Percentiles rank a stretch among this genome's conserved stretches.
These are phyloP conservation scores for Clostera curtula DNA, from an alignment of 2,888 invertebrate genomes.

Conservation along the genomic window DNA sequence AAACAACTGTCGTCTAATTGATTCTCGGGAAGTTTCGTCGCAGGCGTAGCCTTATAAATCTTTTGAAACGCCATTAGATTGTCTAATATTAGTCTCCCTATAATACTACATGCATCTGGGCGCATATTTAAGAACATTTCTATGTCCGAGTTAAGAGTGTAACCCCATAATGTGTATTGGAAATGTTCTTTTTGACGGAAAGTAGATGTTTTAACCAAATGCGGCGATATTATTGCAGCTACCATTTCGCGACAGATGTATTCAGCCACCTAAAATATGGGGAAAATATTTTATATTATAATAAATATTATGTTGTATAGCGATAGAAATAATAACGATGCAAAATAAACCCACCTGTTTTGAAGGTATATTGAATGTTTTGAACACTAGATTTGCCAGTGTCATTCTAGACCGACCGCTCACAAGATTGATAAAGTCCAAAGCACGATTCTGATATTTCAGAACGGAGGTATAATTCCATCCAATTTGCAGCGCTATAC, in stretches of 20 bases:
- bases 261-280: slow-evolving; percentile 67
- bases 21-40: slow-evolving; percentile 44
- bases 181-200: slow-evolving; percentile 70
- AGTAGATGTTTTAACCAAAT: slow-evolving; percentile 60
- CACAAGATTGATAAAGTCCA: slow-evolving; percentile 64
- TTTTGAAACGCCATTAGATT: slow-evolving; percentile 71
- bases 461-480: slow-evolving; percentile 60
- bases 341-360: slow-evolving; percentile 42
- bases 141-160: slow-evolving; percentile 71
- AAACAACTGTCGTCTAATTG: slow-evolving; percentile 49
- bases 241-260: slow-evolving; percentile 79
- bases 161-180: slow-evolving; percentile 74
- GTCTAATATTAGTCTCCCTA: slow-evolving; percentile 72
- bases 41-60: slow-evolving; percentile 54
- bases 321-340: slow-evolving; percentile 1
- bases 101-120: slow-evolving; percentile 71
- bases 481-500: slow-evolving; percentile 64
- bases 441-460: slow-evolving; percentile 57
- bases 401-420: slow-evolving; percentile 64
- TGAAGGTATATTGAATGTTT: slow-evolving; percentile 59
- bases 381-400: slow-evolving; percentile 62
- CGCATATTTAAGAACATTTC: slow-evolving; percentile 75
- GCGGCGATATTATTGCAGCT: slow-evolving; percentile 67
- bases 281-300: slow-evolving; percentile 2
- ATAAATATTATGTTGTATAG: neutral